Evolutionary conservation across 2,113 vertebrate species (phyloP).

Genomic region (Turdus rufiventris): DNA sequence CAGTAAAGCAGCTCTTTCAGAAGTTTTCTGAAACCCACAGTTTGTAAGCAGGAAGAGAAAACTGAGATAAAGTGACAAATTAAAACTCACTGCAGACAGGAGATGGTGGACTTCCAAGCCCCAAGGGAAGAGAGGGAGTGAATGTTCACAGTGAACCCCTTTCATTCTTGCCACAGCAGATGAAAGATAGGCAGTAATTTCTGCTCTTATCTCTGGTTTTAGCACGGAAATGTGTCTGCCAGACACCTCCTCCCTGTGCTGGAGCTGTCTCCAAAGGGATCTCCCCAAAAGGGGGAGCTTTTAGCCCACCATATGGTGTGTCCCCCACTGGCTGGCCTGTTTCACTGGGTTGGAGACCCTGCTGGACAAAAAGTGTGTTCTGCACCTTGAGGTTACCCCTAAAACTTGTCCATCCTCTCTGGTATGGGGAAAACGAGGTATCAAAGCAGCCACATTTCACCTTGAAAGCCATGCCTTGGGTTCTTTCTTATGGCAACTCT

Average conservation of each 20-base stretch:
- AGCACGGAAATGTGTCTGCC: background rate
- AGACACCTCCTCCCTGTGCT: background rate
- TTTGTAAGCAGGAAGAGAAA: background rate
- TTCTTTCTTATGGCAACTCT: background rate
- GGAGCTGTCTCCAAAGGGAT: conserved; percentile 35
- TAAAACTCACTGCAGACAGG: background rate
- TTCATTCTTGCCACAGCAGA: conserved; percentile 26
- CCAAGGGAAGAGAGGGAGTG: background rate
- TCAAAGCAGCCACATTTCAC: background rate
- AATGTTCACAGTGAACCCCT: background rate
- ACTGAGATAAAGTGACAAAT: background rate
- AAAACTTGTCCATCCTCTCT: background rate
- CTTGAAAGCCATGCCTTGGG: background rate
- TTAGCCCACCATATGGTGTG: background rate
- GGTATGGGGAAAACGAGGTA: background rate
- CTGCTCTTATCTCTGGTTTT: background rate
- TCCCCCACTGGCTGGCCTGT: background rate
- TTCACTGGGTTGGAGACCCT: background rate
- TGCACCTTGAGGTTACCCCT: background rate
- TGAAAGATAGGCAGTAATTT: conserved; percentile 19
- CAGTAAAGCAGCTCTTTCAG: background rate
- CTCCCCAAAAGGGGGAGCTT: conserved; percentile 62
- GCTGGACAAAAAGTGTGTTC: background rate
- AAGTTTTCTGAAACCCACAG: background rate
- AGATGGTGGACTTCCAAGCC: background rate